Evolutionary conservation across 2,888 invertebrate genomes (phyloP), one percentile per base, ranked within the genome.

Genomic region (Gisinianus flammeolus): DNA sequence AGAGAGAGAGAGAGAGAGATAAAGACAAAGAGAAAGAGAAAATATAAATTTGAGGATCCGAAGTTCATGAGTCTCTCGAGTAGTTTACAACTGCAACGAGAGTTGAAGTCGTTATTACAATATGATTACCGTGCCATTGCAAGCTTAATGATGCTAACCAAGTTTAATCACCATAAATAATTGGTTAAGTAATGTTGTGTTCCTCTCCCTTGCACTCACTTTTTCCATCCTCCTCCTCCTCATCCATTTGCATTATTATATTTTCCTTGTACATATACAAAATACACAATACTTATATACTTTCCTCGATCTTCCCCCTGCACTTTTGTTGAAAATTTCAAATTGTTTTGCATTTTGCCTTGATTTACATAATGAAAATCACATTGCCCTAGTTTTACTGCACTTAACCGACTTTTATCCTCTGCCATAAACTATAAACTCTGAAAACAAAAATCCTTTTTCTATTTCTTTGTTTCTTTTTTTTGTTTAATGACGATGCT

Each of bases 151-250:
- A 31, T 33, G 67, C 67, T 33, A 24, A 22, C 67, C 31, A 67
- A 67, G 35, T 31, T 67, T 72, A 72, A 72, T 72, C 72, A 72
- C 58, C 72, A 72, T 72, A 58, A 72, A 72, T 72, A 72, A 72
- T 72, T 72, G 72, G 72, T 72, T 72, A 58, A 72, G 72, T 56
- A 69, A 56, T 54, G 72, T 69, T 26, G 22, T 44, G 69, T 58
- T 72, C 56, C 33, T 22, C 58, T 56, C 31, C 16, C 69, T 44
- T 24, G 52, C 52, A n/a, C 26, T 2, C 44, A 24, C 69, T 6
- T 66, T 26, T n/a, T n/a, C n/a, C n/a, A n/a, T n/a, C n/a, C n/a
- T n/a, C n/a, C n/a, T n/a, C n/a, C n/a, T n/a, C n/a, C n/a, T n/a
- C n/a, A n/a, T n/a, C n/a, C n/a, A n/a, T n/a, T n/a, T n/a, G n/a